phyloP scores from a whole-genome alignment of 35 echinoderm and acorn worm genomes.

The Chiridota heheva region DNA sequence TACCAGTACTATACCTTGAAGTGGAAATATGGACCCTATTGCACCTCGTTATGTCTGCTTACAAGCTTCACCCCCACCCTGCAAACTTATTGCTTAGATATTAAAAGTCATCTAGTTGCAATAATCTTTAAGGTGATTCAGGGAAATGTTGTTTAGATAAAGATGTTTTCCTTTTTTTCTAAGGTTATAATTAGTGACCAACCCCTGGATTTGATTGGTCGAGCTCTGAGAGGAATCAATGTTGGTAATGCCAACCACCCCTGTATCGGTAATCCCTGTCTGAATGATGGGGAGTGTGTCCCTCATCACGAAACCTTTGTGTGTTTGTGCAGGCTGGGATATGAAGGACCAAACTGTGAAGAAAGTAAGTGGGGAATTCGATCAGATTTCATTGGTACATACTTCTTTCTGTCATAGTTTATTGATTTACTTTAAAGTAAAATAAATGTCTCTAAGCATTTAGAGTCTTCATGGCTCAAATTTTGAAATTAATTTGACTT shows the following conservation, averaged over 20 bases:
- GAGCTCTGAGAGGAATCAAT: slow-evolving; percentile 78
- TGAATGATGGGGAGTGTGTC: slow-evolving; percentile 75
- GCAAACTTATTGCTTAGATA: too few species aligned
- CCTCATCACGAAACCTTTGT: slow-evolving; percentile 68
- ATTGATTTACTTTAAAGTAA: neutral
- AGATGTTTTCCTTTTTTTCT: neutral
- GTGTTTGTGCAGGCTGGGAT: slow-evolving; percentile 80
- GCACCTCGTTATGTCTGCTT: too few species aligned
- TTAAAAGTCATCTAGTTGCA: too few species aligned
- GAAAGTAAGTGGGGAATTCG: slow-evolving; percentile 64
- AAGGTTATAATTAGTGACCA: slow-evolving; percentile 84
- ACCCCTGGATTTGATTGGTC: slow-evolving; percentile 69
- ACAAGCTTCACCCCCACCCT: too few species aligned
- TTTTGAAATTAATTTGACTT: neutral
- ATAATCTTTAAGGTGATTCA: too few species aligned
- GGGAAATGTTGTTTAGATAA: too few species aligned
- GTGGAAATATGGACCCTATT: too few species aligned
- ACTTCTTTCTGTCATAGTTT: neutral
- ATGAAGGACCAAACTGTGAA: slow-evolving; percentile 81
- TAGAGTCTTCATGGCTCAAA: neutral
- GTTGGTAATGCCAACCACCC: slow-evolving; percentile 82
- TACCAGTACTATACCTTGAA: too few species aligned
- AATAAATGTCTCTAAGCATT: neutral
- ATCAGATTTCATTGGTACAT: neutral
- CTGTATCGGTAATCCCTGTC: slow-evolving; percentile 71